Conservation (phyloP, 2,797 vertebrate genomes). For the Lithobates sylvaticus region DNA sequence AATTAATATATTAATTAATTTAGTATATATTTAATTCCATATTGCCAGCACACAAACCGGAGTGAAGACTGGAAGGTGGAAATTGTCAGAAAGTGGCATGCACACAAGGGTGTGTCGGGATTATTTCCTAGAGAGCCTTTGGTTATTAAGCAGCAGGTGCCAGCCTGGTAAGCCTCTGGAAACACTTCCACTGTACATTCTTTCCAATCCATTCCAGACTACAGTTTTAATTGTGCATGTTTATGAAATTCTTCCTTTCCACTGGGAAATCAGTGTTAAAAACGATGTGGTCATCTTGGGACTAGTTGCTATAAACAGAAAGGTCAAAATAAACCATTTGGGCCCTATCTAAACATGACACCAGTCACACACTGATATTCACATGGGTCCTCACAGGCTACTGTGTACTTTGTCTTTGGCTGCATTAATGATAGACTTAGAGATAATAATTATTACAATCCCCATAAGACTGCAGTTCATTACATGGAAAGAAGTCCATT, state of each 20-base stretch:
- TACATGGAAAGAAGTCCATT: neutral
- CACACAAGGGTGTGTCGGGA: neutral
- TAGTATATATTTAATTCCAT: neutral
- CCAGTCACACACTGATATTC: neutral
- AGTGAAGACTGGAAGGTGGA: neutral
- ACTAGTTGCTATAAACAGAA: neutral
- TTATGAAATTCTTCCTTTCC: neutral
- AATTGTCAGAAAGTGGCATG: neutral
- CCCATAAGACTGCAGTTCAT: neutral
- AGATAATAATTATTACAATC: neutral
- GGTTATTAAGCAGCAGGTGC: slow-evolving; percentile 18
- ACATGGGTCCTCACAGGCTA: neutral
- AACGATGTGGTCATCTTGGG: neutral
- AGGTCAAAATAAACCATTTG: too few relatives aligned
- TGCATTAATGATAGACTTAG: too few relatives aligned
- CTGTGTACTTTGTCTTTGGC: neutral
- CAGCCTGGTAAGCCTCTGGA: slow-evolving; percentile 21
- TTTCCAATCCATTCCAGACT: slow-evolving; percentile 22
- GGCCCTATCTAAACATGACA: neutral
- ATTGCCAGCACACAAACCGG: neutral
- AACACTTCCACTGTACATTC: slow-evolving; percentile 22
- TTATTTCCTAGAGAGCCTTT: slow-evolving; percentile 18
- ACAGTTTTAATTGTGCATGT: slow-evolving; percentile 24
- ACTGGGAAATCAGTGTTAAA: slow-evolving; percentile 1
- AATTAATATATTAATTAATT: too few relatives aligned